Evolutionary conservation across 30 jellyfish, hydroid and myxozoan genomes (phyloP).

Genomic region (Aurelia sp.): DNA sequence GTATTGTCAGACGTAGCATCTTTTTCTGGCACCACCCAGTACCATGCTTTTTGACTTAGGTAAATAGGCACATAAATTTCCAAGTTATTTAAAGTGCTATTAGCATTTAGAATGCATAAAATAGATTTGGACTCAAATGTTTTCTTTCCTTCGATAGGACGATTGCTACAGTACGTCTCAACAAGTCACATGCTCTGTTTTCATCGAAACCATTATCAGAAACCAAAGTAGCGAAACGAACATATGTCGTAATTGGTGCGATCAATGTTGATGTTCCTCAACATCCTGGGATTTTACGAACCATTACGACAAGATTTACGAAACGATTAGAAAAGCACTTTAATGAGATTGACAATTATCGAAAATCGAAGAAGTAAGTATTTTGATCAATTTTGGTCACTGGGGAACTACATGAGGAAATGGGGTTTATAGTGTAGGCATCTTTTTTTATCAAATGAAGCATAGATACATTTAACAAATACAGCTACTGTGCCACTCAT

Average conservation of each 20-base stretch:
- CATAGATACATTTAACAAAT: no score
- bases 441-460: no score
- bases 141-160: constrained; percentile 63
- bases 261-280: constrained; percentile 88
- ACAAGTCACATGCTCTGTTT: constrained; percentile 74
- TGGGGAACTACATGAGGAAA: no score
- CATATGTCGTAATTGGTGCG: constrained; percentile 68
- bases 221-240: constrained; percentile 40
- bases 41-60: no score
- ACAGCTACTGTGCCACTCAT: no score
- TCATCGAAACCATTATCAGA: constrained; percentile 41
- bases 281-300: constrained; percentile 89
- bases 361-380: constrained; percentile 74
- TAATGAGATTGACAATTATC: constrained; percentile 83
- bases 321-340: constrained; percentile 86
- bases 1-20: no score
- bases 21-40: no score
- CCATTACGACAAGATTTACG: constrained; percentile 74
- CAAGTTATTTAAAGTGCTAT: no score
- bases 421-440: no score
- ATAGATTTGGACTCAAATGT: background rate
- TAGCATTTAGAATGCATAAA: no score
- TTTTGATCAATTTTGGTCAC: background rate
- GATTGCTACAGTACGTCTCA: constrained; percentile 66
- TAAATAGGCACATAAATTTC: no score